Conservation (phyloP, 2,797 vertebrate species). For the Geotrypetes seraphini region DNA sequence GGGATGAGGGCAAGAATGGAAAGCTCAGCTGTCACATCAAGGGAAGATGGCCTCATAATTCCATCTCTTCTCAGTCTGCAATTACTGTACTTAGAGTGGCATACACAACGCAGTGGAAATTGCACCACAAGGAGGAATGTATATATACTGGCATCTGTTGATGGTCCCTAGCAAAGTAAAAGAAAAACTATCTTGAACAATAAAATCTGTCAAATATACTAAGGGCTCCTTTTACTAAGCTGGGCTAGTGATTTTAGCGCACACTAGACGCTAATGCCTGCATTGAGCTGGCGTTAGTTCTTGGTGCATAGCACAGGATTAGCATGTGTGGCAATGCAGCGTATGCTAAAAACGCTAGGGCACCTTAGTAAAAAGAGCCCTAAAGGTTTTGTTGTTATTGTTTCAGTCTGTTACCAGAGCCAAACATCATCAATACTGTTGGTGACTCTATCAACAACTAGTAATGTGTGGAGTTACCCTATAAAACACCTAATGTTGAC, state of each 20-base stretch:
- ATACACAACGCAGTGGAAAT: slow-evolving; percentile 36
- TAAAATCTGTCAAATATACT: background rate
- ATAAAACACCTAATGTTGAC: too few relatives aligned
- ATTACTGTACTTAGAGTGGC: slow-evolving; percentile 6
- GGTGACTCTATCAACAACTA: too few relatives aligned
- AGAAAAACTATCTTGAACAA: slow-evolving; percentile 19
- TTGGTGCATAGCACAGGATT: too few relatives aligned
- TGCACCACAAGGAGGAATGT: slow-evolving; percentile 4
- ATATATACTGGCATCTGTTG: slow-evolving; percentile 9
- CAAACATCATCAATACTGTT: too few relatives aligned
- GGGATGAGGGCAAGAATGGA: slow-evolving; percentile 1
- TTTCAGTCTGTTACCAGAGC: background rate
- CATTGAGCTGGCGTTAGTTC: too few relatives aligned
- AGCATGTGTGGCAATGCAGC: too few relatives aligned
- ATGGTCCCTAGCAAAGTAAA: slow-evolving; percentile 4
- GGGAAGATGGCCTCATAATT: background rate
- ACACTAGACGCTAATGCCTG: too few relatives aligned
- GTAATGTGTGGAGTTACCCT: too few relatives aligned
- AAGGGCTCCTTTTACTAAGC: too few relatives aligned
- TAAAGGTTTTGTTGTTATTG: background rate
- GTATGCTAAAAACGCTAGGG: too few relatives aligned
- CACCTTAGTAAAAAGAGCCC: too few relatives aligned
- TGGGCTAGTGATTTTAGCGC: too few relatives aligned
- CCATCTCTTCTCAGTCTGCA: slow-evolving; percentile 10
- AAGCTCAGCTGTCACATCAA: slow-evolving; percentile 15